phyloP scores from a whole-genome alignment of 2,888 invertebrate species.

The Urechis unicinctus region DNA sequence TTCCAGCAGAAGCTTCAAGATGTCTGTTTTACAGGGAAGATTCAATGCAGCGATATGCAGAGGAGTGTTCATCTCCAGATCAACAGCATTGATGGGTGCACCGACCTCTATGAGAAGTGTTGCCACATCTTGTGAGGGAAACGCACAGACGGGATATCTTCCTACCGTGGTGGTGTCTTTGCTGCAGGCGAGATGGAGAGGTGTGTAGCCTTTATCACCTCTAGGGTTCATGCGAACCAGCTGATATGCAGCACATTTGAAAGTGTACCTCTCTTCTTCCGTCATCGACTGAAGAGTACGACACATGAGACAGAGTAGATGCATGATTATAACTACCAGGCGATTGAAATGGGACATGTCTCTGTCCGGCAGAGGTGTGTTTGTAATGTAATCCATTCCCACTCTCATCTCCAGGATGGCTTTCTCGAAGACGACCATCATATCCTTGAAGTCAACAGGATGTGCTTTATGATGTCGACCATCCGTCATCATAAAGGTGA shows the following conservation, averaged over 20 bases:
- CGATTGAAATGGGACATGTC: conserved; percentile 75
- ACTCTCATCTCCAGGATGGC: conserved; percentile 59
- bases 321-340: conserved; percentile 77
- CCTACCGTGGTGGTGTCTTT: conserved; percentile 65
- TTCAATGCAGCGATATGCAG: conserved; percentile 73
- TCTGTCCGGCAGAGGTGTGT: conserved; percentile 44
- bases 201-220: conserved; percentile 46
- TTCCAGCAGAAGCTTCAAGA: conserved; percentile 67
- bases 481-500: conserved; percentile 81
- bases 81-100: conserved; percentile 71
- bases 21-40: conserved; percentile 66
- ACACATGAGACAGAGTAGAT: conserved; percentile 50
- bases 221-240: conserved; percentile 67
- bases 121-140: conserved; percentile 67
- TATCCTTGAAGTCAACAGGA: conserved; percentile 73
- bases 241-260: conserved; percentile 67
- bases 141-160: conserved; percentile 65
- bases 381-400: conserved; percentile 48
- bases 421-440: conserved; percentile 74
- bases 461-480: conserved; percentile 57
- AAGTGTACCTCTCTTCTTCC: conserved; percentile 49
- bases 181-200: conserved; percentile 73
- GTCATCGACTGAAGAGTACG: conserved; percentile 45
- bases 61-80: conserved; percentile 80
- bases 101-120: conserved; percentile 63